Evolutionary conservation across 2,113 vertebrate species (phyloP).

Genomic region (Nothoprocta perdicaria): DNA sequence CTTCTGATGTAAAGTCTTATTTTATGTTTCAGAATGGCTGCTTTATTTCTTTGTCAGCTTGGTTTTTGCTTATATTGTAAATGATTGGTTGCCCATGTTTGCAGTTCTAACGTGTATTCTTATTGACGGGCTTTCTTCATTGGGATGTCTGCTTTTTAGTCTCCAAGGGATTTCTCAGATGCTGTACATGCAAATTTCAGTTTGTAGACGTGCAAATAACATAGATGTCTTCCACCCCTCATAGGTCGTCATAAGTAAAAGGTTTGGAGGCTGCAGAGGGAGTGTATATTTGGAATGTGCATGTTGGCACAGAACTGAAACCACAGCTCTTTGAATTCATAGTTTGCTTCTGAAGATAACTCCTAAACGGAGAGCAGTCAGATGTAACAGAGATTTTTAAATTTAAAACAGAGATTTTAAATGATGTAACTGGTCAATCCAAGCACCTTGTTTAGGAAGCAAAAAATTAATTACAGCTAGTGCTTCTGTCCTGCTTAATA

Average conservation of each 20-base stretch:
- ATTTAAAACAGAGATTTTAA: background rate
- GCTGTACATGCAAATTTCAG: conserved; percentile 57
- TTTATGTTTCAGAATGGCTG: conserved; percentile 26
- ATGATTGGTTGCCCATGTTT: conserved; percentile 46
- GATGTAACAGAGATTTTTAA: background rate
- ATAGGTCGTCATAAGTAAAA: conserved; percentile 43
- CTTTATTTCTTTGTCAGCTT: conserved; percentile 14
- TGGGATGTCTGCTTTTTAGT: conserved; percentile 41
- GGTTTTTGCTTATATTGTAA: conserved; percentile 43
- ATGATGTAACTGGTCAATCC: background rate
- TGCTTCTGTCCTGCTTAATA: background rate
- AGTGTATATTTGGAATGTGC: background rate
- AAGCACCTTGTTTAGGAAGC: background rate
- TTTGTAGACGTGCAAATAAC: conserved; percentile 59
- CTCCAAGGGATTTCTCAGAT: conserved; percentile 54
- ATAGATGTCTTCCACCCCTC: conserved; percentile 10
- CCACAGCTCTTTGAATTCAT: conserved; percentile 22
- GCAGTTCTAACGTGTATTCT: conserved; percentile 42
- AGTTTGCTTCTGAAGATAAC: conserved; percentile 17
- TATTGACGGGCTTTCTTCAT: conserved; percentile 29
- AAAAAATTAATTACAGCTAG: background rate
- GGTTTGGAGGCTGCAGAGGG: conserved; percentile 11
- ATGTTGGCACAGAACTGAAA: conserved; percentile 11
- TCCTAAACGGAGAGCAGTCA: background rate
- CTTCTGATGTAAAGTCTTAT: conserved; percentile 25